Evolutionary conservation across 1,140 invertebrate species (phyloP).

Genomic region (Bombus waltoni): DNA sequence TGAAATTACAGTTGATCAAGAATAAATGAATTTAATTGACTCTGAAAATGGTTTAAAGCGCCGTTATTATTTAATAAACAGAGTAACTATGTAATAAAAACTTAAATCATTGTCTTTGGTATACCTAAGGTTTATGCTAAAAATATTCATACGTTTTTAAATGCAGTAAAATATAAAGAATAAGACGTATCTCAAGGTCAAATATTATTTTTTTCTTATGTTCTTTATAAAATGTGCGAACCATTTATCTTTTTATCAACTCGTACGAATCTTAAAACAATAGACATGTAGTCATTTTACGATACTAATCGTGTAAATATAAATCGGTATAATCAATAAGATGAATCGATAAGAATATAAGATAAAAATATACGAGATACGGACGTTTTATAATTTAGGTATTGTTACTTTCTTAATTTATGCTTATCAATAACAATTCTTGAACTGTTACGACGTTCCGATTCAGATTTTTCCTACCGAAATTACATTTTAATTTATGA

Average conservation of each 20-base stretch:
- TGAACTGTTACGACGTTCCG: no score
- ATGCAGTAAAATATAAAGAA: no score
- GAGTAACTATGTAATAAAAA: background rate
- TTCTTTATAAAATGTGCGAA: background rate
- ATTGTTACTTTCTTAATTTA: background rate
- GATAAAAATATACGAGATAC: background rate
- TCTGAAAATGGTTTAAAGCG: background rate
- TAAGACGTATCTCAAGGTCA: no score
- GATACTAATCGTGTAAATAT: no score
- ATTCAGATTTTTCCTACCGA: no score
- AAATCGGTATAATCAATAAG: background rate
- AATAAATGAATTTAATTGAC: constrained; percentile 19
- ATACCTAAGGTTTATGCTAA: no score
- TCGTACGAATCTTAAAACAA: background rate
- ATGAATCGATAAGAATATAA: background rate
- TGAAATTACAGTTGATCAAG: constrained; percentile 6
- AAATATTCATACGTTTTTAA: no score
- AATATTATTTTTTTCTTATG: background rate
- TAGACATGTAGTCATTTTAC: background rate
- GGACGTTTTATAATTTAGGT: background rate
- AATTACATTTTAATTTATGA: no score
- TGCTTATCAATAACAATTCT: background rate
- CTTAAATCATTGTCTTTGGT: no score
- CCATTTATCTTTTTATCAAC: background rate
- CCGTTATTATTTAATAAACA: background rate